phyloP scores from a whole-genome alignment of 2,888 invertebrate species.

The Copidosoma aretas region DNA sequence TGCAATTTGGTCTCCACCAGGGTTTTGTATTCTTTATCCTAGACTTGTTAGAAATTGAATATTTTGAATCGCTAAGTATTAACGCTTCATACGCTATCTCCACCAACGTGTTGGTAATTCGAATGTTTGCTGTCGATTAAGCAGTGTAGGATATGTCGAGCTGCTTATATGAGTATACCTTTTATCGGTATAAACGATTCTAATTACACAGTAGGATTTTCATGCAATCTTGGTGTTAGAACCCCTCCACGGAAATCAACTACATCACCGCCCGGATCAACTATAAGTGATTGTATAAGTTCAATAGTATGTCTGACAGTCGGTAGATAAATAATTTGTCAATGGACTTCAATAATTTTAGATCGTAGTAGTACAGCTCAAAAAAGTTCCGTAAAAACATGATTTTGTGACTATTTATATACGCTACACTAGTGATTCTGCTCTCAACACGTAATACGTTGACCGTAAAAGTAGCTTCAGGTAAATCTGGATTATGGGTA shows the following conservation, averaged over 20 bases:
- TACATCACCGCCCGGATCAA: slow-evolving; percentile 42
- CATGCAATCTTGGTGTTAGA: slow-evolving; percentile 42
- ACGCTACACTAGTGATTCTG: neutral
- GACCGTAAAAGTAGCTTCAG: too few relatives aligned
- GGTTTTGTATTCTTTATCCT: neutral
- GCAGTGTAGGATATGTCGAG: neutral
- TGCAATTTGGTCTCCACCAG: slow-evolving; percentile 2
- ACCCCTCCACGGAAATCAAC: slow-evolving; percentile 44
- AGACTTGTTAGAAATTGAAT: slow-evolving; percentile 10
- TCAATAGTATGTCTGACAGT: slow-evolving; percentile 37
- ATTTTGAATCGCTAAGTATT: neutral
- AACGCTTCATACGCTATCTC: too few relatives aligned
- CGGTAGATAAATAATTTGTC: slow-evolving; percentile 44
- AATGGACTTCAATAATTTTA: slow-evolving; percentile 46
- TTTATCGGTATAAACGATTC: neutral
- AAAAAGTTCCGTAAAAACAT: neutral
- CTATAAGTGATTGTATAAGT: slow-evolving; percentile 40
- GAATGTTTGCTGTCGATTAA: slow-evolving; percentile 4
- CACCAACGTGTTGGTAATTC: slow-evolving; percentile 4
- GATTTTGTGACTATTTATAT: slow-evolving; percentile 50
- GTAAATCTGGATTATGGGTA: too few relatives aligned
- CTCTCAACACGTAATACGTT: neutral
- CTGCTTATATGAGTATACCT: neutral
- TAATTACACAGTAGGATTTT: neutral
- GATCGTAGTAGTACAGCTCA: too few relatives aligned